phyloP scores from a whole-genome alignment of 2,113 vertebrate genomes.

The Heptranchias perlo region DNA sequence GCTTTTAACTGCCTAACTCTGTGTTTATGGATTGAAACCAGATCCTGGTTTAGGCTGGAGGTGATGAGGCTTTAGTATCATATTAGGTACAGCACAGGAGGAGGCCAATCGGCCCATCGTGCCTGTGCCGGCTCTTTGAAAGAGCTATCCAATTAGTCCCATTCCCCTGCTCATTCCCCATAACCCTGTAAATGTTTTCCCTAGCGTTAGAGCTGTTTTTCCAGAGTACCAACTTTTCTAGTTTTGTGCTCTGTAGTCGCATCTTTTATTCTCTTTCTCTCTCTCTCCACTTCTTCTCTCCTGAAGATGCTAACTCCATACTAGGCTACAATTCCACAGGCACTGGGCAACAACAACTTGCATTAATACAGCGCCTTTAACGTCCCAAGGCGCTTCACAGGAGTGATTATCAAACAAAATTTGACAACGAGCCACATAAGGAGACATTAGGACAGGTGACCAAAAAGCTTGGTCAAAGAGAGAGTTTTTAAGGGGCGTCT shows the following conservation, averaged over 20 bases:
- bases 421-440: not conserved
- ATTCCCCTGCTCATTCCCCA: too few relatives aligned
- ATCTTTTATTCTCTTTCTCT: not conserved
- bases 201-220: not conserved
- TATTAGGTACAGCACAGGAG: too few relatives aligned
- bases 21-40: conserved; percentile 3
- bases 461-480: not conserved
- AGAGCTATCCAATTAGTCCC: too few relatives aligned
- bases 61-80: not conserved
- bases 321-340: not conserved
- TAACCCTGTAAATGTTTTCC: too few relatives aligned
- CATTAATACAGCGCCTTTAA: not conserved
- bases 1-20: not conserved
- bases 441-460: not conserved
- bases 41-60: not conserved
- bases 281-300: not conserved
- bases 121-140: too few relatives aligned
- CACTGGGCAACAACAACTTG: not conserved
- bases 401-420: not conserved
- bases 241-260: not conserved
- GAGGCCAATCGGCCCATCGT: too few relatives aligned
- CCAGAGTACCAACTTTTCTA: not conserved
- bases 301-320: not conserved
- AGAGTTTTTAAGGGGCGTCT: too few relatives aligned
- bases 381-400: not conserved